These are phyloP conservation scores for Nothobranchius kuhntae DNA, from an alignment of 2,113 vertebrate species.

Conservation along the genomic window DNA sequence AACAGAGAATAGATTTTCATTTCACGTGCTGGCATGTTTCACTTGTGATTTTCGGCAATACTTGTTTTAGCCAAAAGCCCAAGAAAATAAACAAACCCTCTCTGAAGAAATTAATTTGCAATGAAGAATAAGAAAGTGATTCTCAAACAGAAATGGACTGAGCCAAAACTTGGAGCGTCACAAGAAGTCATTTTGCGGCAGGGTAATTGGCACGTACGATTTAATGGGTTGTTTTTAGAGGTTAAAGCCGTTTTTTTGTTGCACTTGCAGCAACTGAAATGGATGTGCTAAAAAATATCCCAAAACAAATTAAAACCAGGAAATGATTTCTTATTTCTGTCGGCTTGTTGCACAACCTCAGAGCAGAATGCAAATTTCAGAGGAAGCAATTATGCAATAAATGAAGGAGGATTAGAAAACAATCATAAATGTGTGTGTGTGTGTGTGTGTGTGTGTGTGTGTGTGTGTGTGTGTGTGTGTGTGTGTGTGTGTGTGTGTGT, in stretches of 20 bases:
- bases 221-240: conserved; percentile 28
- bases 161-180: neutral
- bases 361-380: conserved; percentile 9
- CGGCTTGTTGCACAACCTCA: neutral
- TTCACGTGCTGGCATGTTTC: neutral
- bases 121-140: conserved; percentile 24
- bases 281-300: neutral
- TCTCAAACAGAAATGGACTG: conserved; percentile 29
- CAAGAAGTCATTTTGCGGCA: conserved; percentile 19
- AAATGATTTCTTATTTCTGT: conserved; percentile 19
- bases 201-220: conserved; percentile 37
- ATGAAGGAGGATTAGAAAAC: conserved; percentile 8
- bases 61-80: conserved; percentile 29
- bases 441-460: too few relatives aligned
- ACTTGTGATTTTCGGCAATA: conserved; percentile 13
- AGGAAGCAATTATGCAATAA: neutral
- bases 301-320: neutral
- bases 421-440: neutral
- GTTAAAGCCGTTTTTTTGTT: conserved; percentile 30
- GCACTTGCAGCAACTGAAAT: conserved; percentile 12
- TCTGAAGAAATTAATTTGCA: conserved; percentile 40
- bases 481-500: too few relatives aligned
- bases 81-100: conserved; percentile 16
- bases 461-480: too few relatives aligned
- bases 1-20: neutral